phyloP scores from a whole-genome alignment of 2,797 vertebrate genomes.

The Vespertilio murinus region DNA sequence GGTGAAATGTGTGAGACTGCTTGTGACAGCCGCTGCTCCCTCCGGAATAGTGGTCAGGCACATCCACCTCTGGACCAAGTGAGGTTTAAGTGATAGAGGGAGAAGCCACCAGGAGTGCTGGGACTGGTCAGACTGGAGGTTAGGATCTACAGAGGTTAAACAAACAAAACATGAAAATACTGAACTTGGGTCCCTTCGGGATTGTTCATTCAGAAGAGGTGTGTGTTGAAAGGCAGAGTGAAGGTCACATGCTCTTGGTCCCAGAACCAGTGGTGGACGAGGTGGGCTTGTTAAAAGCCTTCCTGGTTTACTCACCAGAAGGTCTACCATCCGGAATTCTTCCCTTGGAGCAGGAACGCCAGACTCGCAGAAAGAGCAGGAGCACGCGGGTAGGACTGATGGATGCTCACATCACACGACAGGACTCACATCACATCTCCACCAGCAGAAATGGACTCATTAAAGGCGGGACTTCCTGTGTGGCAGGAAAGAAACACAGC shows the following conservation, averaged over 20 bases:
- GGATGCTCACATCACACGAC: not conserved
- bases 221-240: not conserved
- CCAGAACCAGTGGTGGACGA: not conserved
- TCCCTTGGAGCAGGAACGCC: not conserved
- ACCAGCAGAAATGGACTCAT: not conserved
- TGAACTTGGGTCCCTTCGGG: not conserved
- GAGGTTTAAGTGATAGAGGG: not conserved
- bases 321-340: not conserved
- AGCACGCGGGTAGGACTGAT: not conserved
- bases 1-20: slow-evolving; percentile 87
- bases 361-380: not conserved
- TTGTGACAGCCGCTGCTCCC: slow-evolving; percentile 82
- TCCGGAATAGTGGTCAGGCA: slow-evolving; percentile 88
- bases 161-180: not conserved
- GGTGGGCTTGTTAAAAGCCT: not conserved
- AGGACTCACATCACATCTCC: slow-evolving; percentile 3
- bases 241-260: not conserved
- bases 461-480: not conserved
- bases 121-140: not conserved
- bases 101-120: not conserved
- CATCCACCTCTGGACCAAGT: slow-evolving; percentile 85
- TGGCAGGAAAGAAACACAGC: not conserved
- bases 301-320: not conserved
- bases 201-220: not conserved
- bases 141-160: not conserved